A percentile compares a stretch with the other conserved stretches of the same genome.
phyloP scores from a whole-genome alignment of 2,797 vertebrate species.

The Rhinoraja longicauda region DNA sequence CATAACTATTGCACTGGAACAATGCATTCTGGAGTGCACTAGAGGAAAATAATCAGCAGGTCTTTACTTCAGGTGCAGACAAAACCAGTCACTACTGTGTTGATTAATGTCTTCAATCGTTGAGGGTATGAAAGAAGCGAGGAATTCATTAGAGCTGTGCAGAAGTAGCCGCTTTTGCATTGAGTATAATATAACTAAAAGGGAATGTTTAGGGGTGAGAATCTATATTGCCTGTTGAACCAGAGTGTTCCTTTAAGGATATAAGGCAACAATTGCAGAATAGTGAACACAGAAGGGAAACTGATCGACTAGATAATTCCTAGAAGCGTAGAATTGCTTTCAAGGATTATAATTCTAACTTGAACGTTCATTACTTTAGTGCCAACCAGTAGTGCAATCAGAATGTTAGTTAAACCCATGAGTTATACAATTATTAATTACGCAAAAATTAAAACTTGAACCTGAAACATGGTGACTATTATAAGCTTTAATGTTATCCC shows the following conservation, averaged over 20 bases:
- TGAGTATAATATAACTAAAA: neutral
- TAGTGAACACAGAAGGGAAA: neutral
- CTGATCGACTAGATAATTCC: neutral
- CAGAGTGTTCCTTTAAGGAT: neutral
- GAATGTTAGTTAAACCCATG: neutral
- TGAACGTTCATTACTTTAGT: neutral
- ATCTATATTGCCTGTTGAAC: neutral
- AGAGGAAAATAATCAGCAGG: neutral
- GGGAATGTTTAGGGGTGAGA: neutral
- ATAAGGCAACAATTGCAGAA: neutral
- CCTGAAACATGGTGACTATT: neutral
- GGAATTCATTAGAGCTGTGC: neutral
- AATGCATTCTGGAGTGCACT: neutral
- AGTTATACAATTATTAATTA: neutral
- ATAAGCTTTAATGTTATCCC: neutral
- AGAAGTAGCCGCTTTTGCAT: neutral
- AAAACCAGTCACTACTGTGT: neutral
- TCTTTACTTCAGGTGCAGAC: neutral
- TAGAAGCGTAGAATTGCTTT: neutral
- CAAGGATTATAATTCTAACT: neutral
- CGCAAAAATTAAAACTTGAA: neutral
- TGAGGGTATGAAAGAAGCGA: neutral
- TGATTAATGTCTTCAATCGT: constrained; percentile 24
- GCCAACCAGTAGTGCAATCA: neutral
- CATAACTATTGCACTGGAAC: constrained; percentile 9